Conservation (phyloP, 2,113 vertebrate genomes). For the Thunnus maccoyii region DNA sequence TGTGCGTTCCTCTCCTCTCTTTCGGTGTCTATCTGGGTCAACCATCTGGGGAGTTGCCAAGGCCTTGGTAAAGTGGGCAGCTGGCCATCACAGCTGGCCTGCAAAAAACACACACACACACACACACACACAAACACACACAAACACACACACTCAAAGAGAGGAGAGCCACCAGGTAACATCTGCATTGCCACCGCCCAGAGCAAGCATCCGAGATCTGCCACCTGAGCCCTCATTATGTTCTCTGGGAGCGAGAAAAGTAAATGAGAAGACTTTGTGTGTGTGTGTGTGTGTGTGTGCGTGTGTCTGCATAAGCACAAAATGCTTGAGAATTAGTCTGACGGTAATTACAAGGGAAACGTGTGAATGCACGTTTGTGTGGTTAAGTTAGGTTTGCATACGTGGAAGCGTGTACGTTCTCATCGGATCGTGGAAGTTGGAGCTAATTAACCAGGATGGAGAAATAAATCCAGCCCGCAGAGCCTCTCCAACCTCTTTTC, state of each 20-base stretch:
- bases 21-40: constrained; percentile 71
- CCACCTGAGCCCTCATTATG: constrained; percentile 56
- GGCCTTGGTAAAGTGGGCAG: constrained; percentile 62
- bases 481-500: constrained; percentile 42
- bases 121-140: constrained; percentile 6
- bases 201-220: constrained; percentile 31
- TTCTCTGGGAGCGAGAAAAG: background rate
- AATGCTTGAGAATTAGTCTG: constrained; percentile 23
- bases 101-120: background rate
- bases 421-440: constrained; percentile 38
- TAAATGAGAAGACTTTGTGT: background rate
- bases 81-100: constrained; percentile 75
- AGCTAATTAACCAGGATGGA: constrained; percentile 55
- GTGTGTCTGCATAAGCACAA: background rate
- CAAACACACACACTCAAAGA: constrained; percentile 7
- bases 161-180: constrained; percentile 65
- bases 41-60: constrained; percentile 74
- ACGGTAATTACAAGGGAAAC: constrained; percentile 35
- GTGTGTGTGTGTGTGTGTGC: background rate
- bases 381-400: constrained; percentile 35
- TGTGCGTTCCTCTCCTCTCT: constrained; percentile 38
- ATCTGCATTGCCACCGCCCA: constrained; percentile 69
- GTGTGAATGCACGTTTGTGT: constrained; percentile 25
- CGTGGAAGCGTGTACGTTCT: constrained; percentile 28
- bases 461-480: constrained; percentile 26